Evolutionary conservation across 2,797 vertebrate species (phyloP).

Genomic region (Vireo griseus): DNA sequence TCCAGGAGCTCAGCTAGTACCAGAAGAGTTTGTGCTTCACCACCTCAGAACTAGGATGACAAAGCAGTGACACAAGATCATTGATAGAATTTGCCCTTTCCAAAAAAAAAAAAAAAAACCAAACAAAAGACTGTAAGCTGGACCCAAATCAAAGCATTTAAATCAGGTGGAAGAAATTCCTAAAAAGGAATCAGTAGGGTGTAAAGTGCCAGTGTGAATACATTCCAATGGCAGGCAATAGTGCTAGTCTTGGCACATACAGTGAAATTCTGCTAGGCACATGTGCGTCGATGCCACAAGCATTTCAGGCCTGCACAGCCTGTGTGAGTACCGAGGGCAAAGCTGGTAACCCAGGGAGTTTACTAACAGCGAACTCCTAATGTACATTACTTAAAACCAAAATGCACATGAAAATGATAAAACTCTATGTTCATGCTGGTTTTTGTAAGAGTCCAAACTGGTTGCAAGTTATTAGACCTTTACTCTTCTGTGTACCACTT

Average conservation of each 20-base stretch:
- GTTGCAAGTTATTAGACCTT: neutral
- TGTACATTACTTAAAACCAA: neutral
- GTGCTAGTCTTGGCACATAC: neutral
- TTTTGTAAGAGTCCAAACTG: neutral
- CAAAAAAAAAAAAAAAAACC: neutral
- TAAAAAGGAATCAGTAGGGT: neutral
- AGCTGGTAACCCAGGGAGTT: neutral
- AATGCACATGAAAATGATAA: neutral
- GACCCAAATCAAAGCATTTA: neutral
- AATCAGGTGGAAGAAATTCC: neutral
- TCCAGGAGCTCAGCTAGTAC: neutral
- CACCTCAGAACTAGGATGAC: neutral
- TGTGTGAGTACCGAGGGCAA: neutral
- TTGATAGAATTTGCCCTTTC: neutral
- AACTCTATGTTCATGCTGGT: neutral
- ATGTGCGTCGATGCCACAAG: neutral
- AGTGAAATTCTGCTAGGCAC: neutral
- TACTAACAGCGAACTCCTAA: neutral
- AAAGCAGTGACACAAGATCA: neutral
- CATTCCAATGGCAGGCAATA: neutral
- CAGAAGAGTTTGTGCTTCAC: neutral
- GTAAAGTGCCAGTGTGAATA: neutral
- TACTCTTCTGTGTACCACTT: neutral
- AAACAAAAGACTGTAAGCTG: rapidly evolving
- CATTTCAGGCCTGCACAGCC: neutral